These are phyloP conservation scores for Acyrthosiphon pisum DNA, from an alignment of 1,140 invertebrate genomes.

Conservation along the genomic window DNA sequence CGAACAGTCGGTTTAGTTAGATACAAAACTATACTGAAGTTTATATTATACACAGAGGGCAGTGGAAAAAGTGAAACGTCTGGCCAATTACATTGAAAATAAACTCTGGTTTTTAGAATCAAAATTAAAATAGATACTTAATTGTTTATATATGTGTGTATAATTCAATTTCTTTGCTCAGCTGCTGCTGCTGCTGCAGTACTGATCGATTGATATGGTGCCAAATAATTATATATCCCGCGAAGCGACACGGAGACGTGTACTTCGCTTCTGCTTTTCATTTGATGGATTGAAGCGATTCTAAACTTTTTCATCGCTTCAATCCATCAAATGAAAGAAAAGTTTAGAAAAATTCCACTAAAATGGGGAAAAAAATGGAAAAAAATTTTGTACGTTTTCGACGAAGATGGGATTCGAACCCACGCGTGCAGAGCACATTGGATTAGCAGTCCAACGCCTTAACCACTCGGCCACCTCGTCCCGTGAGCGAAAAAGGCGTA, in stretches of 20 bases:
- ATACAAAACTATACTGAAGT: neutral
- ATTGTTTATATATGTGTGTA: neutral
- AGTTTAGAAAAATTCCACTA: neutral
- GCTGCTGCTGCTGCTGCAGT: neutral
- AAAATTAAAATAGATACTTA: conserved; percentile 29
- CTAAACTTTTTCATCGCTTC: no score
- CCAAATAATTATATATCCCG: neutral
- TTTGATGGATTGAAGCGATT: conserved; percentile 9
- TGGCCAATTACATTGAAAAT: conserved; percentile 36
- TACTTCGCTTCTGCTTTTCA: neutral
- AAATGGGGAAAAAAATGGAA: neutral
- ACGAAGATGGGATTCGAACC: conserved; percentile 89
- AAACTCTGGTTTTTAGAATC: conserved; percentile 29
- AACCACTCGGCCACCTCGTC: conserved; percentile 89
- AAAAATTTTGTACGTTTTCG: conserved; percentile 62
- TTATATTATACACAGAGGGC: conserved; percentile 9
- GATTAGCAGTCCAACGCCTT: conserved; percentile 87
- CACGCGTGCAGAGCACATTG: conserved; percentile 80
- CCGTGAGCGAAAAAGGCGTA: conserved; percentile 50
- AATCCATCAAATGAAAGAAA: no score
- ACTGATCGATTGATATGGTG: conserved; percentile 11
- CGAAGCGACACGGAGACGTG: neutral
- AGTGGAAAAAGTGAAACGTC: conserved; percentile 14
- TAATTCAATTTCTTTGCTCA: neutral
- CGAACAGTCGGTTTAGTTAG: neutral